Evolutionary conservation across 2,113 vertebrate genomes (phyloP).

Genomic region (Limanda limanda): DNA sequence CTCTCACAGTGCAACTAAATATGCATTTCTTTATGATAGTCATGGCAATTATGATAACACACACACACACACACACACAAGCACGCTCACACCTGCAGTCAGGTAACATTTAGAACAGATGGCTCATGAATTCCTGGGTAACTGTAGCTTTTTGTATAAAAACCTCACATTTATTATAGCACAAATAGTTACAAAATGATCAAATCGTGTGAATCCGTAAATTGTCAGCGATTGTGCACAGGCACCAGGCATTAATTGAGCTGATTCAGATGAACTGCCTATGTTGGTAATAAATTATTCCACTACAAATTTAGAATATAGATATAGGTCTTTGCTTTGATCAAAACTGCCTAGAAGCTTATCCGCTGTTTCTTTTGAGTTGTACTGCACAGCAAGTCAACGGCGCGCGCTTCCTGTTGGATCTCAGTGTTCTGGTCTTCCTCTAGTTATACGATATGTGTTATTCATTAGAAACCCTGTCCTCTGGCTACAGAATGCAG

Average conservation of each 20-base stretch:
- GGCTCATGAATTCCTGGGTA: not conserved
- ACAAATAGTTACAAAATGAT: not conserved
- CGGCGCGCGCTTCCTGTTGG: constrained; percentile 56
- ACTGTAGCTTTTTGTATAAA: not conserved
- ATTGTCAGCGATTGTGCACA: not conserved
- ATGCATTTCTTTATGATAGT: constrained; percentile 7
- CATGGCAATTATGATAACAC: not conserved
- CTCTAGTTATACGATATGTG: constrained; percentile 69
- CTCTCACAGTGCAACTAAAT: not conserved
- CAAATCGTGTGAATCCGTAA: not conserved
- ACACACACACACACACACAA: not conserved
- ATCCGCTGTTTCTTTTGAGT: constrained; percentile 54
- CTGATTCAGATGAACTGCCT: constrained; percentile 7
- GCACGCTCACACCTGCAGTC: not conserved
- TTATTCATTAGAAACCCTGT: constrained; percentile 74
- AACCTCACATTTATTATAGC: not conserved
- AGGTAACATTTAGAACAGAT: too few species aligned
- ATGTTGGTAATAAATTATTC: constrained; percentile 40
- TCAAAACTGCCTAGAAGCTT: constrained; percentile 56
- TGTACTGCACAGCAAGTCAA: constrained; percentile 54
- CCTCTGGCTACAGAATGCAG: constrained; percentile 58
- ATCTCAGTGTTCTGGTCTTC: constrained; percentile 61
- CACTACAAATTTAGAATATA: constrained; percentile 37
- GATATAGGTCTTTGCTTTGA: constrained; percentile 60
- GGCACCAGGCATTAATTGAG: not conserved